Conservation (phyloP, 2,888 invertebrate species). For the Phortica magna region DNA sequence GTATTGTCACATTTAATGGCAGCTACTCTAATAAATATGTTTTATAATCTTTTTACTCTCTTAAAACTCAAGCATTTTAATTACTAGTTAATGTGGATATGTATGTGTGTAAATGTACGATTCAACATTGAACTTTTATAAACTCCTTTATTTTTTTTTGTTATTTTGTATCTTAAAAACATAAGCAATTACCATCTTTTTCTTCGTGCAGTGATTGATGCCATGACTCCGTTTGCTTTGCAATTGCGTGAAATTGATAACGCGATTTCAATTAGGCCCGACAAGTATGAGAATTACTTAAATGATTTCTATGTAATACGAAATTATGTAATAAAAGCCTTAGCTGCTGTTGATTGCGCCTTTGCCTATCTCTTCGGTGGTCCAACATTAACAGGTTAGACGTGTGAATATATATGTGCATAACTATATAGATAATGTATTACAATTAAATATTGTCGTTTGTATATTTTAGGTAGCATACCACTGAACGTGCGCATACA, state of each 20-base stretch:
- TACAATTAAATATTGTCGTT: not conserved
- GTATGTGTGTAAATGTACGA: no score
- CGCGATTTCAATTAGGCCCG: not conserved
- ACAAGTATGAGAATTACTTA: not conserved
- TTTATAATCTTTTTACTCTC: not conserved
- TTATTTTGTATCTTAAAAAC: not conserved
- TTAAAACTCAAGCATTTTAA: not conserved
- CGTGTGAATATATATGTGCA: not conserved
- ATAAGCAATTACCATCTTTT: not conserved
- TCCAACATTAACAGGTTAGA: not conserved
- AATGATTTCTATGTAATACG: constrained; percentile 1
- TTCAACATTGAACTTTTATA: not conserved
- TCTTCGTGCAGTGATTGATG: not conserved
- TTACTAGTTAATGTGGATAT: not conserved
- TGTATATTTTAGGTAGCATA: constrained; percentile 14
- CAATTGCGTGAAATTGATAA: not conserved
- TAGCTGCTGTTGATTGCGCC: not conserved
- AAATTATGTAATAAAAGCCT: not conserved
- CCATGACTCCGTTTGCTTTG: not conserved
- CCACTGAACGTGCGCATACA: not conserved
- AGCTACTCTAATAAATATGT: no score
- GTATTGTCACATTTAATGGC: no score
- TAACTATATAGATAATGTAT: no score
- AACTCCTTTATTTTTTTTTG: not conserved
- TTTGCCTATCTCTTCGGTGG: not conserved